Conservation (phyloP, 2,113 vertebrate genomes). For the Sylvilagus bachmani region DNA sequence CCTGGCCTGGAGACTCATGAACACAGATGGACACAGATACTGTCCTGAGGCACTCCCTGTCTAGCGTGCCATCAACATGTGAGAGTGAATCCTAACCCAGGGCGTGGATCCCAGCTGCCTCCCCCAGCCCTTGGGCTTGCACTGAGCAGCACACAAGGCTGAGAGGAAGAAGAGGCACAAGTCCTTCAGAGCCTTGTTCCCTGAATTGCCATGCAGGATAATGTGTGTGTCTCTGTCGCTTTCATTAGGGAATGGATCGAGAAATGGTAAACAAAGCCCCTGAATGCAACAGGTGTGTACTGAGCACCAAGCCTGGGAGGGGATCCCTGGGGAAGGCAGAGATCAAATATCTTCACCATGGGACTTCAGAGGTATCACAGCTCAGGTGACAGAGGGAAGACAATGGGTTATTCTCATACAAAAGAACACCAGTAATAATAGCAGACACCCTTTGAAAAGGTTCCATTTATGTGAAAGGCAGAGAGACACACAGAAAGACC, state of each 20-base stretch:
- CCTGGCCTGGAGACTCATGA: background rate
- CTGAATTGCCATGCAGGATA: no score
- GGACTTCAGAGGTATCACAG: background rate
- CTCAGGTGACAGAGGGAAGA: background rate
- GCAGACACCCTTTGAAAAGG: no score
- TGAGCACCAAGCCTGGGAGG: background rate
- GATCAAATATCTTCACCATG: background rate
- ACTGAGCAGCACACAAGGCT: background rate
- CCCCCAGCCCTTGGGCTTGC: accelerated
- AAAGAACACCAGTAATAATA: background rate
- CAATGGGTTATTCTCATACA: background rate
- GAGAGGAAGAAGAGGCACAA: background rate
- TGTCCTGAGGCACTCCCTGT: background rate
- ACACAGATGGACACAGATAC: background rate
- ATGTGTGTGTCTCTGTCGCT: background rate
- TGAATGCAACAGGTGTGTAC: background rate
- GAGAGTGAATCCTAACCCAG: background rate
- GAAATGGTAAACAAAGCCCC: background rate
- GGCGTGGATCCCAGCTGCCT: background rate
- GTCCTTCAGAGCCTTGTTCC: background rate
- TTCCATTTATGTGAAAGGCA: no score
- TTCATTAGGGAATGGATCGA: background rate
- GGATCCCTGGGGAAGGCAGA: background rate
- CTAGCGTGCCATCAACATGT: background rate
- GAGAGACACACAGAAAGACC: no score